A percentile compares a stretch with the other conserved stretches of the same genome.
Evolutionary conservation across 1,140 invertebrate genomes (phyloP).

Genomic region (Formica exsecta): DNA sequence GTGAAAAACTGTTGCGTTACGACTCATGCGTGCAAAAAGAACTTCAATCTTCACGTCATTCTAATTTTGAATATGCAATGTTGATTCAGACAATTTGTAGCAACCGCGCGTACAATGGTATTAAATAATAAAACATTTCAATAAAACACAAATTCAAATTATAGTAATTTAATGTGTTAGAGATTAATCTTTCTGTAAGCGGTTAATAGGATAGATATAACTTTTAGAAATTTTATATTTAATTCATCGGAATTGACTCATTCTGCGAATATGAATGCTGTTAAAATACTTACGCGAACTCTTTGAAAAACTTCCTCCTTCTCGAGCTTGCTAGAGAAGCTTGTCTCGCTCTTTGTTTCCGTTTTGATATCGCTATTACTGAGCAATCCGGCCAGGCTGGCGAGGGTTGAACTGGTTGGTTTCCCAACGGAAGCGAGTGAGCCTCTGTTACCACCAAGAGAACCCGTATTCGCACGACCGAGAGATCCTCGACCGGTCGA

Average conservation of each 20-base stretch:
- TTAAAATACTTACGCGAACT: slow-evolving; percentile 86
- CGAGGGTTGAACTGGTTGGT: slow-evolving; percentile 93
- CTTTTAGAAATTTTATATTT: background rate
- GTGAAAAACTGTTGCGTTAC: background rate
- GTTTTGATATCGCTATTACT: slow-evolving; percentile 85
- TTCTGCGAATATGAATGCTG: no score
- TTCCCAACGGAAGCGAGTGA: slow-evolving; percentile 93
- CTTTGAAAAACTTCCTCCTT: slow-evolving; percentile 88
- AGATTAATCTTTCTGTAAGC: background rate
- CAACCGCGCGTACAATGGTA: background rate
- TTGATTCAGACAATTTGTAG: background rate
- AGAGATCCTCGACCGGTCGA: slow-evolving; percentile 86
- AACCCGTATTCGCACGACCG: slow-evolving; percentile 84
- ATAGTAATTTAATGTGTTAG: background rate
- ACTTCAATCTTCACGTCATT: background rate
- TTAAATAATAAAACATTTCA: slow-evolving; percentile 18
- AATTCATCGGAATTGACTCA: slow-evolving; percentile 14
- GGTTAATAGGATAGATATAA: background rate
- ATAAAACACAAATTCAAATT: background rate
- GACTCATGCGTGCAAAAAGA: background rate
- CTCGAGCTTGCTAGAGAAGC: slow-evolving; percentile 84
- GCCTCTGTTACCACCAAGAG: slow-evolving; percentile 90
- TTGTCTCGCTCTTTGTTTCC: slow-evolving; percentile 84
- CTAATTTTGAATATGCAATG: background rate
- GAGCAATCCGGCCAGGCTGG: slow-evolving; percentile 92